These are phyloP conservation scores for Cataglyphis cursor DNA, from an alignment of 2,888 invertebrate species.

Conservation along the genomic window DNA sequence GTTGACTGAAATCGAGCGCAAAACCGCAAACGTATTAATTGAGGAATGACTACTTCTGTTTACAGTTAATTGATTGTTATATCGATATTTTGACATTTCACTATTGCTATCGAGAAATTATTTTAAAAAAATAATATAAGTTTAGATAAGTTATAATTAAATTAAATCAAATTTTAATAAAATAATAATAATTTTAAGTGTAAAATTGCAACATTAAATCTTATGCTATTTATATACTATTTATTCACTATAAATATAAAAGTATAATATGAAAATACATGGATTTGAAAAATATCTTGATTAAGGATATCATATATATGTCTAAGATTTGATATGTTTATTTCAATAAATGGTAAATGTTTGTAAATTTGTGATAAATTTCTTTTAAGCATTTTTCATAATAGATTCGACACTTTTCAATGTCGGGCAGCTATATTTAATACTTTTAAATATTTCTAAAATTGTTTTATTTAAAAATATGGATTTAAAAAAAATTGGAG, in stretches of 20 bases:
- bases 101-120: not conserved
- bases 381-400: no score
- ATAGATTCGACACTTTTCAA: no score
- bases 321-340: no score
- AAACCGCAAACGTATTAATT: conserved; percentile 11
- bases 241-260: not conserved
- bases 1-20: conserved; percentile 14
- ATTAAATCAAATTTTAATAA: not conserved
- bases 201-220: not conserved
- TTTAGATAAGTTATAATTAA: not conserved
- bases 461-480: not conserved
- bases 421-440: no score
- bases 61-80: not conserved
- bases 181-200: not conserved
- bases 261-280: not conserved
- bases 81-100: not conserved
- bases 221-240: not conserved
- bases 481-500: no score
- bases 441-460: no score
- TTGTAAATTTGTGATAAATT: no score
- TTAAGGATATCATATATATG: not conserved
- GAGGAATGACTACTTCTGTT: conserved; percentile 13
- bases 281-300: not conserved
- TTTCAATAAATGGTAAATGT: no score
- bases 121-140: not conserved